phyloP scores from a whole-genome alignment of 2,113 vertebrate species.

The Muntiacus reevesi region DNA sequence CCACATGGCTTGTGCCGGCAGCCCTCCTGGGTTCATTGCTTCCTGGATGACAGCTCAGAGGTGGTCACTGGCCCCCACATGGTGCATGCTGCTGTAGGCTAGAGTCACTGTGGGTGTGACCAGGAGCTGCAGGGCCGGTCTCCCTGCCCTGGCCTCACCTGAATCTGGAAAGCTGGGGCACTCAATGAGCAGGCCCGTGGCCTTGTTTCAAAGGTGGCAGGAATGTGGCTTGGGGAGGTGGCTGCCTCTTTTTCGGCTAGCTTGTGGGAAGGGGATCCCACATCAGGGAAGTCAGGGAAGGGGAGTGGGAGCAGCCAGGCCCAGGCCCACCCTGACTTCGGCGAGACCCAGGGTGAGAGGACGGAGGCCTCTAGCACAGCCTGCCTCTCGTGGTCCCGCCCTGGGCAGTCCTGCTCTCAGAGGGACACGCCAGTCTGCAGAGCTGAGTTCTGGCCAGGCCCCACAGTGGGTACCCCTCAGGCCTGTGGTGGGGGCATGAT shows the following conservation, averaged over 20 bases:
- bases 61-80: background rate
- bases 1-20: background rate
- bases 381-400: background rate
- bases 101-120: background rate
- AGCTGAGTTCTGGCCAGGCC: background rate
- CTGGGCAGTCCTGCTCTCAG: rapidly evolving
- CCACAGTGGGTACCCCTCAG: background rate
- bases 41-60: background rate
- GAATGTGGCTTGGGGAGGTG: background rate
- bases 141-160: background rate
- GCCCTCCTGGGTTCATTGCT: background rate
- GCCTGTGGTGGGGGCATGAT: background rate
- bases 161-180: background rate
- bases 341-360: background rate
- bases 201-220: background rate
- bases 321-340: background rate
- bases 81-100: background rate
- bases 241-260: background rate
- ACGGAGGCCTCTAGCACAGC: background rate
- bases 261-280: background rate
- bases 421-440: background rate
- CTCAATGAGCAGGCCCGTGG: background rate
- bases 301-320: too few species aligned
- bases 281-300: background rate
- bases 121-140: background rate